Base-by-base conservation (phyloP, 92 coral and sea anemone species). In the Porites rus region DNA sequence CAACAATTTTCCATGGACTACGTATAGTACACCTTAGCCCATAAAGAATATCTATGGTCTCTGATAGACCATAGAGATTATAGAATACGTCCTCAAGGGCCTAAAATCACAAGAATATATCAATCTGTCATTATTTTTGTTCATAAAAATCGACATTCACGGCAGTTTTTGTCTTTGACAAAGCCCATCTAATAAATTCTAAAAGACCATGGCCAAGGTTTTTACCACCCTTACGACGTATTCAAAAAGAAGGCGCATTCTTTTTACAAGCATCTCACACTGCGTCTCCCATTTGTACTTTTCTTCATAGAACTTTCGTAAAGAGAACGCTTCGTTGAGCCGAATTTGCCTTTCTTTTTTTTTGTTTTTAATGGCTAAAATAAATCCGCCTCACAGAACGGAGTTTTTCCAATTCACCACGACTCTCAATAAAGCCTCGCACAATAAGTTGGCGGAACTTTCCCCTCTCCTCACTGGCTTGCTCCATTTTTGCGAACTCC, bases 391-490 rank as follows among this genome's bases (percentile, higher is more conserved):
- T 66, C 71, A n/a, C 71, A 66, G 38, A 66, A 66, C 28, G 31
- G 31, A 66, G 17, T 66, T 25, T 6, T 1, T 17, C 78, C 78
- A 74, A 0, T 18, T 8, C 6, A 10, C 53, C 78, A 2, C 65
- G 78, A 9, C 78, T 74, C 24, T 53, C 78, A 1, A 25, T 17
- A 52, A 16, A 74, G 4, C 63, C 38, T 16, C 78, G 78, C 14
- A 74, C 78, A 4, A 7, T 19, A 12, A 74, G 78, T 18, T 74
- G 78, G 2, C 19, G 16, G 16, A 74, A 74, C 18, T 22, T 21
- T 17, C 54, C 19, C 53, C 78, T 20, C 12, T 74, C 78, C n/a
- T 22, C 63, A 10, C 64, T n/a, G 60, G 78, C 78, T 74, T 74
- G 78, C 46, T 1, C 59, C 22, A 74, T 31, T n/a, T 53, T 2